Conservation (phyloP, 2,888 invertebrate species). For the Busseola fusca region DNA sequence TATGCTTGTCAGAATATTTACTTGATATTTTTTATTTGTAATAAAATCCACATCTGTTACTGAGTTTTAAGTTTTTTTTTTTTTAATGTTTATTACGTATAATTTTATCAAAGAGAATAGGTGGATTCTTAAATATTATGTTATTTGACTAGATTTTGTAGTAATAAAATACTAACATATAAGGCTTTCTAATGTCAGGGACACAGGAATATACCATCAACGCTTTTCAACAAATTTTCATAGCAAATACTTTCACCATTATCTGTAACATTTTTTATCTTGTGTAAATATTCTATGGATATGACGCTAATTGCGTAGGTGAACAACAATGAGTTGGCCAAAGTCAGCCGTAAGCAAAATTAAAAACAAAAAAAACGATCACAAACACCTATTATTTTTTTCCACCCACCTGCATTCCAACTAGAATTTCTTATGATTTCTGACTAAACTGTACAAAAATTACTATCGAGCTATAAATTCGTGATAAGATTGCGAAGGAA, state of each 20-base stretch:
- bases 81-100: too few relatives aligned
- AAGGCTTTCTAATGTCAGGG: not conserved
- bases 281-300: conserved; percentile 12
- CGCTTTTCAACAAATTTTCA: not conserved
- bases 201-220: not conserved
- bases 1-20: not conserved
- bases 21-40: too few relatives aligned
- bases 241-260: conserved; percentile 4
- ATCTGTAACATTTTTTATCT: not conserved
- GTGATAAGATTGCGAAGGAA: conserved; percentile 73
- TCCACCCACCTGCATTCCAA: conserved; percentile 54
- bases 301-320: conserved; percentile 25
- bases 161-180: not conserved
- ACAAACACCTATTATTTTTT: not conserved
- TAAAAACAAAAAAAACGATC: conserved; percentile 12
- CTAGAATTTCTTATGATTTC: conserved; percentile 56
- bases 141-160: not conserved
- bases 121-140: too few relatives aligned
- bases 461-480: conserved; percentile 51
- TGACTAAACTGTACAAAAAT: conserved; percentile 59
- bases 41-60: not conserved
- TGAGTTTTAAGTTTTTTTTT: not conserved
- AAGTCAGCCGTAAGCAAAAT: conserved; percentile 12
- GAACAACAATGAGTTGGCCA: conserved; percentile 21
- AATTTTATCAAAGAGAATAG: conserved; percentile 2